Evolutionary conservation across 2,888 invertebrate species (phyloP).

Genomic region (Merodon equestris): DNA sequence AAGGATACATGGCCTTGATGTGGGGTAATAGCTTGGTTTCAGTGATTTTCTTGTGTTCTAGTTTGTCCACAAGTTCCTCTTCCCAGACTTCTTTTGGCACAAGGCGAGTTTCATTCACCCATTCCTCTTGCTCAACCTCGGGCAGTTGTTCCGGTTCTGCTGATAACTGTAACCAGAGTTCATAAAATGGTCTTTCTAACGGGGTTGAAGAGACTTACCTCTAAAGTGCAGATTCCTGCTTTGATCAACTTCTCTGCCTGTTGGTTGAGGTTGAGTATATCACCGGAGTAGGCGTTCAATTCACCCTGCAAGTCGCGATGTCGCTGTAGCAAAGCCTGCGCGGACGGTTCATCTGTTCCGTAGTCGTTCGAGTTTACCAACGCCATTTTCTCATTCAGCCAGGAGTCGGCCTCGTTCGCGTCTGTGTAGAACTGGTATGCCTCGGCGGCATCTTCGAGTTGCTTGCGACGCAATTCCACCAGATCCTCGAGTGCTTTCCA

Average conservation of each 20-base stretch:
- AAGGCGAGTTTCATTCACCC: slow-evolving; percentile 88
- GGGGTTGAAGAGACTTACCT: slow-evolving; percentile 69
- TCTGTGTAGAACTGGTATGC: slow-evolving; percentile 98
- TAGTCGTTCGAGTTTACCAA: slow-evolving; percentile 93
- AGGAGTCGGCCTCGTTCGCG: slow-evolving; percentile 98
- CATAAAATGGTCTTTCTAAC: background rate
- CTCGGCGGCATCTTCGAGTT: slow-evolving; percentile 92
- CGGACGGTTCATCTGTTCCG: slow-evolving; percentile 95
- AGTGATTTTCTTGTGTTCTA: slow-evolving; percentile 91
- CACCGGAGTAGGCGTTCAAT: slow-evolving; percentile 91
- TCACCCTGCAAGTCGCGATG: slow-evolving; percentile 94
- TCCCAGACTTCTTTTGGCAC: slow-evolving; percentile 96
- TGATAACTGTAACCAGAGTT: slow-evolving; percentile 76
- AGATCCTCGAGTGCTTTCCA: slow-evolving; percentile 94
- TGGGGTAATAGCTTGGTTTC: slow-evolving; percentile 94
- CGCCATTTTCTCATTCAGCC: slow-evolving; percentile 97
- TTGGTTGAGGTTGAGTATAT: slow-evolving; percentile 88
- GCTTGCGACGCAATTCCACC: slow-evolving; percentile 85
- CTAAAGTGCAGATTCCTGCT: slow-evolving; percentile 84
- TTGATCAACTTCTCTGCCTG: slow-evolving; percentile 88
- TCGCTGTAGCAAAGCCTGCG: slow-evolving; percentile 91
- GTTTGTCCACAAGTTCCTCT: slow-evolving; percentile 91
- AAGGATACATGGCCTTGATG: slow-evolving; percentile 92
- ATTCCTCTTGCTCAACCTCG: slow-evolving; percentile 84
- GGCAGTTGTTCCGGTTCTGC: slow-evolving; percentile 83